These are phyloP conservation scores for Drosophila neoperkinsi DNA, from an alignment of 2,888 invertebrate species.

Conservation along the genomic window DNA sequence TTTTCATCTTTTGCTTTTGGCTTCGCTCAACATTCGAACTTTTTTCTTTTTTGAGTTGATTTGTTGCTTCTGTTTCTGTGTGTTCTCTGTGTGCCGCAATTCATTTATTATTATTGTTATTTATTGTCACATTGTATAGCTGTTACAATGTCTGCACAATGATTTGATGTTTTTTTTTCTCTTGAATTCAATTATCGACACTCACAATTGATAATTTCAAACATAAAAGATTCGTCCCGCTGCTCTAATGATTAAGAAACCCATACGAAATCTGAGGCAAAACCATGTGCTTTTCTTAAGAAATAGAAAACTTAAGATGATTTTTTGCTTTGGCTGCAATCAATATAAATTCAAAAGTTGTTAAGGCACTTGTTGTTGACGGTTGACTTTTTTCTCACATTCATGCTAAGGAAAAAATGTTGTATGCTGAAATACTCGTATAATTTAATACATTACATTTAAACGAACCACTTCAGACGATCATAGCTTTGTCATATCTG, in stretches of 20 bases:
- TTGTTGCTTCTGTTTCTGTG: slow-evolving; percentile 20
- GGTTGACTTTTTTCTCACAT: neutral
- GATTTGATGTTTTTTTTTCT: slow-evolving; percentile 13
- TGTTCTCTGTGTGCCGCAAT: slow-evolving; percentile 8
- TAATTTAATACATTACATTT: neutral
- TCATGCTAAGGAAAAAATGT: neutral
- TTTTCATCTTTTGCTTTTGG: slow-evolving; percentile 49
- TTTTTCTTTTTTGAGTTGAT: slow-evolving; percentile 16
- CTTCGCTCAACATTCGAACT: neutral
- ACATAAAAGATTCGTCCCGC: slow-evolving; percentile 22
- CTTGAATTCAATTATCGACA: slow-evolving; percentile 60
- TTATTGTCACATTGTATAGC: slow-evolving; percentile 55
- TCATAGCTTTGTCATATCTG: neutral
- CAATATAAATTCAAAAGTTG: neutral
- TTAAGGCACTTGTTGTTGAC: neutral
- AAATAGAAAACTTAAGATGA: neutral
- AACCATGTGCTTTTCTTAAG: neutral
- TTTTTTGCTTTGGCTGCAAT: neutral
- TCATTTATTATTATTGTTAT: slow-evolving; percentile 63
- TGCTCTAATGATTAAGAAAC: neutral
- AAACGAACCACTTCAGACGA: neutral
- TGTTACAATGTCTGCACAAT: slow-evolving; percentile 35
- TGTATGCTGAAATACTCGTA: neutral
- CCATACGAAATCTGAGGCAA: neutral
- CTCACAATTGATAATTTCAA: slow-evolving; percentile 53